Base-by-base conservation (phyloP, 92 coral and sea anemone species). In the Parazoanthus atlanticus region DNA sequence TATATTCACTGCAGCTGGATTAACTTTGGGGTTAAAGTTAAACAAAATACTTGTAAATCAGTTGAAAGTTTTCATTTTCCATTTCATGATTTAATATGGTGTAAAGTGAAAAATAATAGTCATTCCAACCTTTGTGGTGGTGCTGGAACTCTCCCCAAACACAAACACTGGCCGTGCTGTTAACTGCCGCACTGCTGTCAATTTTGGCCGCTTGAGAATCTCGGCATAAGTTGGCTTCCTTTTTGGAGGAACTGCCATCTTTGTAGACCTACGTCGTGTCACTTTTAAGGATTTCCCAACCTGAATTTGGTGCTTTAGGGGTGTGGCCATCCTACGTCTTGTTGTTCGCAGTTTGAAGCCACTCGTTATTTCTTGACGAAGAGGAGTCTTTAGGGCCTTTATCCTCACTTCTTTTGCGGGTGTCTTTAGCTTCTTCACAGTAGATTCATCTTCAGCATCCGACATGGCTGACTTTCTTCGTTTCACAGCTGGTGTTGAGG, bases 201-300 rank as follows among this genome's bases (percentile, higher is more conserved):
- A 75, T 88, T 91, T 96, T 29, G 95, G 93, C 66, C 98, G 93
- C 88, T 95, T 95, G 25, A 97, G 92, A 17, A 97, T 93, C 88
- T 97, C 99, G 12, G 99, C 99, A 90, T 97, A 97, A 9, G 98
- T 97, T 8, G 99, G 99, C 85, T 87, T 95, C 76, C 93, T 80
- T 74, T 80, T 76, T 34, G 38, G 64, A 8, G 76, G 81, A 70
- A 38, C 86, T 8, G 54, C 86, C 10, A 84, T 43, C 33, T 70
- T 84, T 29, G 78, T 32, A 1, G 99, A 95, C 91, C 90, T 94
- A 17, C 96, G 88, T 29, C 98, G 88, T 12, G 89, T 89, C 46
- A 91, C 91, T 46, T 93, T 90, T 67, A 95, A 75, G 16, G 93
- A 67, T 31, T 67, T 95, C 49, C 90, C 89, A 12, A 61, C 67